A percentile compares a stretch with the other conserved stretches of the same genome.
Evolutionary conservation across 2,113 vertebrate species (phyloP).

Genomic region (Leucoraja erinaceus): DNA sequence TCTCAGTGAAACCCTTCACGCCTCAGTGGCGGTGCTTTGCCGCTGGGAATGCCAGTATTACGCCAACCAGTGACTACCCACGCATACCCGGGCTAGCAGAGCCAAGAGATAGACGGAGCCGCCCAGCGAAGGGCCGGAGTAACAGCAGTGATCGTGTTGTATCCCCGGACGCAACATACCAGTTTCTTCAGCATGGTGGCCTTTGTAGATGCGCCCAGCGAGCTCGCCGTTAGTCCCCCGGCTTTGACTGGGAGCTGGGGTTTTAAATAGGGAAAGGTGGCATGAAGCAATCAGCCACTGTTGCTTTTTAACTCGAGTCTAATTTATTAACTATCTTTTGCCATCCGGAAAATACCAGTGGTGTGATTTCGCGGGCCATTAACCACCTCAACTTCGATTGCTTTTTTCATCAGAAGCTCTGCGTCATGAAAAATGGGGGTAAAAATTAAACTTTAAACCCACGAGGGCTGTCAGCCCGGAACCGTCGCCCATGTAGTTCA

Average conservation of each 20-base stretch:
- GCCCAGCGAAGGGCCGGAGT: not conserved
- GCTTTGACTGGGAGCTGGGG: not conserved
- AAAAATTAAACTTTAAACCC: conserved; percentile 22
- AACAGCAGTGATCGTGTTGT: not conserved
- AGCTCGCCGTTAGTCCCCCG: not conserved
- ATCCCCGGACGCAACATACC: not conserved
- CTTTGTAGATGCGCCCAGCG: not conserved
- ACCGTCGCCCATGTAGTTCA: not conserved
- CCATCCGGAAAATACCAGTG: not conserved
- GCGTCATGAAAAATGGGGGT: conserved; percentile 3
- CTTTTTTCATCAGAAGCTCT: not conserved
- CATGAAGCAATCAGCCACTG: not conserved
- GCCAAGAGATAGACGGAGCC: not conserved
- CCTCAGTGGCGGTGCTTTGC: not conserved
- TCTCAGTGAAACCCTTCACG: not conserved
- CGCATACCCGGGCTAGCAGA: too few species aligned
- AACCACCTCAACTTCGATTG: not conserved
- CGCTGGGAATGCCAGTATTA: not conserved
- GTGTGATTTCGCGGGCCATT: not conserved
- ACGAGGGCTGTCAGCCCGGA: not conserved
- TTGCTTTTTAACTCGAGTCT: conserved; percentile 29
- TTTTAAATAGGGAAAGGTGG: not conserved
- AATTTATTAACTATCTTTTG: conserved; percentile 24
- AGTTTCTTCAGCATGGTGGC: conserved; percentile 31
- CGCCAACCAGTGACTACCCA: not conserved